Conservation (phyloP, 2,888 invertebrate species). For the Celastrina argiolus region DNA sequence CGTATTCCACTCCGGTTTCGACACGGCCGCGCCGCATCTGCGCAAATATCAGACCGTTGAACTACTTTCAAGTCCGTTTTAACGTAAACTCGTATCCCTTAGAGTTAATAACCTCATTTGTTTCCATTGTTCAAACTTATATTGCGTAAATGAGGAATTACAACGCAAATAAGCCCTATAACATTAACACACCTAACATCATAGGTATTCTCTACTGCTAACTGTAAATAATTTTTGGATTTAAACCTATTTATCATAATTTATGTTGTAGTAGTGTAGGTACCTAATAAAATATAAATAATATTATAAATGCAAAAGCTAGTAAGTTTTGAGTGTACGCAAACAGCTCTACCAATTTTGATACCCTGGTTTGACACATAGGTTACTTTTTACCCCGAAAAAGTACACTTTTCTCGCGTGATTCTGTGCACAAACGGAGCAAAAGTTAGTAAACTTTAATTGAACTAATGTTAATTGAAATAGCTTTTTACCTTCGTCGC, state of each 20-base stretch:
- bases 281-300: too few species aligned
- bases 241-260: too few species aligned
- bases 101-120: conserved; percentile 13
- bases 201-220: too few species aligned
- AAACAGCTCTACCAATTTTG: too few species aligned
- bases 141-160: conserved; percentile 5
- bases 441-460: too few species aligned
- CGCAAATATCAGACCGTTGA: conserved; percentile 56
- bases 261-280: too few species aligned
- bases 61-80: conserved; percentile 54
- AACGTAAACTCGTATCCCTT: conserved; percentile 50
- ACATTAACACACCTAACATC: not conserved
- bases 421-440: too few species aligned
- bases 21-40: conserved; percentile 28
- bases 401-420: not conserved
- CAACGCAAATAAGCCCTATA: not conserved
- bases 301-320: too few species aligned
- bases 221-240: too few species aligned
- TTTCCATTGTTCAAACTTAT: conserved; percentile 12
- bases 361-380: not conserved
- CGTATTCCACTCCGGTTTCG: conserved; percentile 23
- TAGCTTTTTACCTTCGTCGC: not conserved
- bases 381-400: not conserved
- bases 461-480: too few species aligned
- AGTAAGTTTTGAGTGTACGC: too few species aligned